Conservation (phyloP, 2,888 invertebrate genomes). For the Rhagonycha lutea region DNA sequence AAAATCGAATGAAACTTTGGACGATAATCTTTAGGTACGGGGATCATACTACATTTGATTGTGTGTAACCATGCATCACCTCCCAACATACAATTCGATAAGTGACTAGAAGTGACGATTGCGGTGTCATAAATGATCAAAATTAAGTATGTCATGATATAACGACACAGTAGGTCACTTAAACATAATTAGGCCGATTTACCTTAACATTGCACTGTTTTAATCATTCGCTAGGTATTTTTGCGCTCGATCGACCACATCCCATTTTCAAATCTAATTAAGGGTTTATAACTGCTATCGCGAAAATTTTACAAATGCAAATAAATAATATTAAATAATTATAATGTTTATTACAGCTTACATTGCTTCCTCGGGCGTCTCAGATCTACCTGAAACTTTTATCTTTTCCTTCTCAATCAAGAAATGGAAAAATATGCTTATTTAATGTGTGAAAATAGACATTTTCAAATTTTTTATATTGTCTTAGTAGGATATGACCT, state of each 20-base stretch:
- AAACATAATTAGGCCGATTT: neutral
- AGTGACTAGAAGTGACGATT: conserved; percentile 8
- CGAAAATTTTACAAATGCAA: too few relatives aligned
- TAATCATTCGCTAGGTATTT: neutral
- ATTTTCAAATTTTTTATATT: too few relatives aligned
- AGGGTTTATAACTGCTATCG: too few relatives aligned
- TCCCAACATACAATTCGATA: conserved; percentile 26
- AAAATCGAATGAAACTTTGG: conserved; percentile 18
- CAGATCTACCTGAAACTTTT: too few relatives aligned
- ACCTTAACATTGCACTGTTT: neutral
- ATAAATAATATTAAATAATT: too few relatives aligned
- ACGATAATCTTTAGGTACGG: conserved; percentile 26
- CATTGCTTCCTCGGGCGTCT: too few relatives aligned
- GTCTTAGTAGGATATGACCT: too few relatives aligned
- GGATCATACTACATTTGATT: conserved; percentile 18
- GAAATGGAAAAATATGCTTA: too few relatives aligned
- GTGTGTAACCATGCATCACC: conserved; percentile 21
- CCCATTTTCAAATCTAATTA: neutral
- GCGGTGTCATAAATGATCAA: conserved; percentile 21
- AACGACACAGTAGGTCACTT: neutral
- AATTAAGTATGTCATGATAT: conserved; percentile 24
- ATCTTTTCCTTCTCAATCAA: too few relatives aligned
- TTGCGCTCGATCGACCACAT: neutral
- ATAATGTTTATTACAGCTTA: too few relatives aligned
- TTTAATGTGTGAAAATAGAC: too few relatives aligned